Evolutionary conservation across 2,888 invertebrate genomes (phyloP).

Genomic region (Lepidocyrtinus sp.): DNA sequence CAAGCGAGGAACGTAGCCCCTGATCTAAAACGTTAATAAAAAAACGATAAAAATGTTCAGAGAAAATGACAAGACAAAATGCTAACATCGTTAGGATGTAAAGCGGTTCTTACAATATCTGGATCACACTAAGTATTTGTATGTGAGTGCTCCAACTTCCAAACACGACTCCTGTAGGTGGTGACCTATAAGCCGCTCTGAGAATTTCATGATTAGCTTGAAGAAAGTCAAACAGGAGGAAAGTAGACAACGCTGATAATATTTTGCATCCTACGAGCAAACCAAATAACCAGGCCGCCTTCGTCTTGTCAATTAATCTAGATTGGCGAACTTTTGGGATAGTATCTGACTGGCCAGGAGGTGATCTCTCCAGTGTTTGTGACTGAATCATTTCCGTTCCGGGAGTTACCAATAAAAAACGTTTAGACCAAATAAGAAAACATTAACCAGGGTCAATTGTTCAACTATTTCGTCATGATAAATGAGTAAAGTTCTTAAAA

Average conservation of each 20-base stretch:
- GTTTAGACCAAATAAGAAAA: no score
- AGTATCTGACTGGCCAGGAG: background rate
- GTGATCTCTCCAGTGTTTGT: no score
- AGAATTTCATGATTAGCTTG: constrained; percentile 33
- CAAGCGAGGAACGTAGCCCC: constrained; percentile 52
- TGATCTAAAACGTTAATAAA: constrained; percentile 44
- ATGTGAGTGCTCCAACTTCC: constrained; percentile 55
- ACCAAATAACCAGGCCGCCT: constrained; percentile 60
- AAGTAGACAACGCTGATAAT: constrained; percentile 54
- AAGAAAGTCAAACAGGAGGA: constrained; percentile 59
- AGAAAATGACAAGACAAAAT: no score
- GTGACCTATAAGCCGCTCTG: constrained; percentile 24
- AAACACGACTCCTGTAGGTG: constrained; percentile 47
- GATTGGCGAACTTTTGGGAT: constrained; percentile 28
- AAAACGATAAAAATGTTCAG: no score
- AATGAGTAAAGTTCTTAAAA: no score
- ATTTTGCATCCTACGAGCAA: constrained; percentile 56
- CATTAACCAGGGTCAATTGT: no score
- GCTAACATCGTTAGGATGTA: no score
- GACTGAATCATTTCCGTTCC: background rate
- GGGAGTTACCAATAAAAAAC: no score
- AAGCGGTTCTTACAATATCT: constrained; percentile 53
- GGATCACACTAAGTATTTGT: constrained; percentile 61
- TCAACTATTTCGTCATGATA: no score
- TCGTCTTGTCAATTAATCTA: constrained; percentile 40